Evolutionary conservation across 2,888 invertebrate genomes (phyloP), one percentile per base, ranked within the genome.

Genomic region (Acheta domesticus): DNA sequence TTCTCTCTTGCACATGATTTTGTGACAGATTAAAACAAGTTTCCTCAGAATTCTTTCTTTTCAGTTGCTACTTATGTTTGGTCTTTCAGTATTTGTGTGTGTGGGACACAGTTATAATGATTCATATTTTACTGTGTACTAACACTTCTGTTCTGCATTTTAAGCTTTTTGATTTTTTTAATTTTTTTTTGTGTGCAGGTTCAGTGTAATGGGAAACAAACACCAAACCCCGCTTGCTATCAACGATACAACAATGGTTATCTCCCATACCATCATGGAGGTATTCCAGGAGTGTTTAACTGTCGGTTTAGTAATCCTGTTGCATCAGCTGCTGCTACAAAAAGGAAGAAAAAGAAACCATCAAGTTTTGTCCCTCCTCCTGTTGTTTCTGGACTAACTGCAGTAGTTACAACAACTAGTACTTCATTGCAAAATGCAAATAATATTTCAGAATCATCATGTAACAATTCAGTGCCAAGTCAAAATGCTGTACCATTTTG

Each of bases 341-440:
- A 92, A 82, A 89, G 95, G 48, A 96, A 96, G 86, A 96, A 96
- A 87, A 96, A 96, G 86, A 96, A 95, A 86, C 95, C 96, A n/a
- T 95, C 95, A 0, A 92, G 93, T 0, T 95, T 96, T 86, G 93
- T 96, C 5, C 95, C 95, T 0, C 95, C 95, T 0, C 92, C 92
- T 11, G 80, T 80, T 21, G 80, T 81, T 12, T 76, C 80, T 2
- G 80, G 77, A 12, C 79, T 81, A 73, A 80, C 81, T 19, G 78
- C 82, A 1, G 77, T 80, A 23, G 81, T 78, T 62, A 62, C 62
- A 62, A 19, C 62, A 14, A 62, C 16, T n/a, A 48, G n/a, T 62
- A 62, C 62, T 5, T 62, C 62, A 16, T 62, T 62, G n/a, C 62
- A 14, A n/a, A 62, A 62, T 62, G 16, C 14, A 19, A 62, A 62